Base-by-base conservation (phyloP, 2,888 invertebrate species). In the Cryptosula pallasiana region DNA sequence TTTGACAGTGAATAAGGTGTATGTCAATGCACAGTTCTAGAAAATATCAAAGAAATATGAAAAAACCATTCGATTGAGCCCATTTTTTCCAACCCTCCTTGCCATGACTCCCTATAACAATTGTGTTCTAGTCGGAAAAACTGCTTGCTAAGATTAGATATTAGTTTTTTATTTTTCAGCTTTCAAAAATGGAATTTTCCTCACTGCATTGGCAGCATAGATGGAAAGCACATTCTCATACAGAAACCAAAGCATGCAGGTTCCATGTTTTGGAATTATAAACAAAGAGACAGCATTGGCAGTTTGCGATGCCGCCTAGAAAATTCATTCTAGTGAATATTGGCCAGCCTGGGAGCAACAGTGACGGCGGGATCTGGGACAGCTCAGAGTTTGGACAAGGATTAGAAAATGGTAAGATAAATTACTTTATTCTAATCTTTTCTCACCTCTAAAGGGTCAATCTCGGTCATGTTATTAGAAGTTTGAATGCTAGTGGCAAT, bases 121-220 rank as follows among this genome's bases (percentile, higher is more conserved):
- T n/a, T n/a, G n/a, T n/a, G n/a, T n/a, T n/a, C n/a, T n/a, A n/a
- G n/a, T n/a, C n/a, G n/a, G n/a, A n/a, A n/a, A n/a, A n/a, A n/a
- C n/a, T n/a, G n/a, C n/a, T n/a, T n/a, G n/a, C n/a, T n/a, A n/a
- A n/a, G n/a, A n/a, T n/a, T n/a, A n/a, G n/a, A n/a, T n/a, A n/a
- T n/a, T n/a, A n/a, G n/a, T 13, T 13, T 45, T n/a, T 57, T 57
- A 5, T 57, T n/a, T 57, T 57, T 23, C 25, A 57, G 57, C 5
- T 57, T 57, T 57, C 9, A 57, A 9, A 57, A 57, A n/a, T 63
- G 63, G 63, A 63, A 63, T 32, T 63, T 63, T 63, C 63, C 63
- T 13, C 63, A 63, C 32, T 63, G 63, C 34, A 32, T 63, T 13
- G 63, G 63, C 3, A 63, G 63, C 32, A 2, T 63, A 13, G 63